phyloP scores from a whole-genome alignment of 2,113 vertebrate species.

The Chaetops frenatus region DNA sequence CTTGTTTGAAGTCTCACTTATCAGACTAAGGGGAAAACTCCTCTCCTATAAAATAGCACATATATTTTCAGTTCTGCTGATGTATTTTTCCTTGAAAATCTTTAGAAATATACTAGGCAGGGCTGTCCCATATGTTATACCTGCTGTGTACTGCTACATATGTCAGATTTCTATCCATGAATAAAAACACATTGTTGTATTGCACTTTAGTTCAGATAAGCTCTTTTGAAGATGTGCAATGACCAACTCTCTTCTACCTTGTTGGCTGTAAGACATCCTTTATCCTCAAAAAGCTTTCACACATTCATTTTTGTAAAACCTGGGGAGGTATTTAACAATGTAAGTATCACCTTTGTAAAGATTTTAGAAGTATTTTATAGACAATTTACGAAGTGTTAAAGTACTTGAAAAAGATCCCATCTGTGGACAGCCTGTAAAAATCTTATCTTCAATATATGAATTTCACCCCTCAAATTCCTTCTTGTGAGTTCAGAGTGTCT shows the following conservation, averaged over 20 bases:
- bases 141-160: not conserved
- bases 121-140: not conserved
- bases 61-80: not conserved
- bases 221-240: not conserved
- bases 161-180: not conserved
- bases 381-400: not conserved
- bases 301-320: not conserved
- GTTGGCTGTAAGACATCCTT: not conserved
- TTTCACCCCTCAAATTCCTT: not conserved
- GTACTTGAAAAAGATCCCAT: not conserved
- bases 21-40: not conserved
- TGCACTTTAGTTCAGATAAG: not conserved
- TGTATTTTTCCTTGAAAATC: not conserved
- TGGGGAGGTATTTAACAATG: not conserved
- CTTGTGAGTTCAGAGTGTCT: not conserved
- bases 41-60: not conserved
- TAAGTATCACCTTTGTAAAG: not conserved
- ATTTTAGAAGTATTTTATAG: not conserved
- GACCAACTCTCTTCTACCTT: not conserved
- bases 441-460: not conserved
- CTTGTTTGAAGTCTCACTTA: not conserved
- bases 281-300: not conserved
- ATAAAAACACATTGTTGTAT: not conserved
- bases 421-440: not conserved
- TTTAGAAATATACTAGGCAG: not conserved